A percentile compares a stretch with the other conserved stretches of the same genome.
These are phyloP conservation scores for Taurulus bubalis DNA, from an alignment of 2,113 vertebrate species.

Conservation along the genomic window DNA sequence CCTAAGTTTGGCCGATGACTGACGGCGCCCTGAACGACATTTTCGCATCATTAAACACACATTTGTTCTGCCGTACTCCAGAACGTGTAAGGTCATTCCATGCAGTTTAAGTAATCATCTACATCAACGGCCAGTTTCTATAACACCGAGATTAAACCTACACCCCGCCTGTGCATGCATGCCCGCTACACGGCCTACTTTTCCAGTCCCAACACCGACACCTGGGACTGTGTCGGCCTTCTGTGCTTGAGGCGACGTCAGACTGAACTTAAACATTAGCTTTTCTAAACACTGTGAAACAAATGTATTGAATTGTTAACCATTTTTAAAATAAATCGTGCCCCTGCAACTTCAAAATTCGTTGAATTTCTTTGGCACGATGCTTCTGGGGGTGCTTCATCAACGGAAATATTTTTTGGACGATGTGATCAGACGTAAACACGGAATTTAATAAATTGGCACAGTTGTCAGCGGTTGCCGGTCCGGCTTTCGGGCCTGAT, in stretches of 20 bases:
- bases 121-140: neutral
- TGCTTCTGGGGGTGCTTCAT: too few species aligned
- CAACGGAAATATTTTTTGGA: too few species aligned
- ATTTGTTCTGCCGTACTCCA: constrained; percentile 3
- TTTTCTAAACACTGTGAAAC: too few species aligned
- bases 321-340: too few species aligned
- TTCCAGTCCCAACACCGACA: too few species aligned
- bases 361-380: too few species aligned
- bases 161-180: neutral
- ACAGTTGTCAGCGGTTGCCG: too few species aligned
- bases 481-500: neutral
- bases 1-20: neutral
- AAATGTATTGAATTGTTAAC: too few species aligned
- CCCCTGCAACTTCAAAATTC: too few species aligned
- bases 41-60: constrained; percentile 4
- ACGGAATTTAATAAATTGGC: neutral
- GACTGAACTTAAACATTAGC: too few species aligned
- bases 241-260: too few species aligned
- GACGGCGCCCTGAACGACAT: constrained; percentile 5
- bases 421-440: neutral
- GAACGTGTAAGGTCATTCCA: neutral
- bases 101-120: neutral
- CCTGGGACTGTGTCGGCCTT: too few species aligned
- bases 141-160: neutral
- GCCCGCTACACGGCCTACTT: neutral